Conservation (phyloP, 1,140 invertebrate species). For the Stratiolaelaps scimitus region DNA sequence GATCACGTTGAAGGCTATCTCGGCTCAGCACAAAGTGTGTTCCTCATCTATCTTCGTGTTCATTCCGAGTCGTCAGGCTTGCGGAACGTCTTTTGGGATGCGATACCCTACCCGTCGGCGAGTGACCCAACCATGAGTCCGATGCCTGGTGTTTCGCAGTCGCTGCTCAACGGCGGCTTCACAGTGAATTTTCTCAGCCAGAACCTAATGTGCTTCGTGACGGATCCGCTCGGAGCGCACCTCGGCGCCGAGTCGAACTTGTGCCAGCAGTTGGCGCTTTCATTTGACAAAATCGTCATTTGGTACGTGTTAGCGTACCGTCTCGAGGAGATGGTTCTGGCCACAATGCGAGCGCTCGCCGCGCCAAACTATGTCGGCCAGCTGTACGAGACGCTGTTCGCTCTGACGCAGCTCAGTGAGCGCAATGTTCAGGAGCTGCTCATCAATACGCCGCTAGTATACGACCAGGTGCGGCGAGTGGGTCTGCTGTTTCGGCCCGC, state of each 20-base stretch:
- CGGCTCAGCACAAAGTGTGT: neutral
- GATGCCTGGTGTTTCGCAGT: neutral
- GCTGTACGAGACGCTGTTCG: conserved; percentile 7
- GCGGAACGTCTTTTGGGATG: conserved; percentile 10
- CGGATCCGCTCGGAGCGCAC: neutral
- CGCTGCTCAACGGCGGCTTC: neutral
- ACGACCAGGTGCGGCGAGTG: neutral
- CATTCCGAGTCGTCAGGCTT: neutral
- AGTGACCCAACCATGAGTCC: neutral
- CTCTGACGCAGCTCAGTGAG: conserved; percentile 10
- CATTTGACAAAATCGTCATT: conserved; percentile 24
- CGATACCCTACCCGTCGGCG: neutral
- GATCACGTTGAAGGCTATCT: conserved; percentile 1
- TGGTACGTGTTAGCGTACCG: conserved; percentile 18
- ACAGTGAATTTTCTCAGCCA: neutral
- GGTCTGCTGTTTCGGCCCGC: conserved; percentile 2
- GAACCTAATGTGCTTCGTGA: conserved; percentile 18
- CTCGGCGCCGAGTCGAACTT: conserved; percentile 1
- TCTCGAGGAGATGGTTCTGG: conserved; percentile 4
- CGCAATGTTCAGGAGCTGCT: conserved; percentile 19
- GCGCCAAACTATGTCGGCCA: conserved; percentile 4
- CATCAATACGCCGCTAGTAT: conserved; percentile 11
- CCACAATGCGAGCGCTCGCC: neutral
- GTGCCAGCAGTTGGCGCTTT: conserved; percentile 20
- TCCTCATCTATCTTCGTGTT: conserved; percentile 1